These are phyloP conservation scores for Ethmia dodecea DNA, from an alignment of 2,888 invertebrate species.

Conservation along the genomic window DNA sequence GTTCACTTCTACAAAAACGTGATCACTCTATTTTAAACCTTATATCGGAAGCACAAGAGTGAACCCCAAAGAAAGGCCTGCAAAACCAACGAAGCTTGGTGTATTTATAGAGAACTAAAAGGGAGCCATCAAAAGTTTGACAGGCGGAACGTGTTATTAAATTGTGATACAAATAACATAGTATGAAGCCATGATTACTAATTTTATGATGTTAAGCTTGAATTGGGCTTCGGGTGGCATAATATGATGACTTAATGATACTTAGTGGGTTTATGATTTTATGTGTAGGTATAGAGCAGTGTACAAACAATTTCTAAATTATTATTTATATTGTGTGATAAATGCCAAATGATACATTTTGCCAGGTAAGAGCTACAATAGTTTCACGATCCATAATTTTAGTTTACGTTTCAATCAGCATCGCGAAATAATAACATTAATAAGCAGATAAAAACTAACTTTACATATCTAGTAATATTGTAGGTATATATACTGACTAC, in stretches of 20 bases:
- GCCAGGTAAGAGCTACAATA: no score
- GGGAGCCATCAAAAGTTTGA: conserved; percentile 49
- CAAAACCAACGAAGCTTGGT: no score
- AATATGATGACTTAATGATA: conserved; percentile 23
- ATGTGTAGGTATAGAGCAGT: neutral
- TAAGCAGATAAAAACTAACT: no score
- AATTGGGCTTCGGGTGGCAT: conserved; percentile 28
- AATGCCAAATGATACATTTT: no score
- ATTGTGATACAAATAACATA: conserved; percentile 59
- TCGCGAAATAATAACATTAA: no score
- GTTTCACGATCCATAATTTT: no score
- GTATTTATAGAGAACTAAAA: conserved; percentile 26
- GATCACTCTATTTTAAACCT: conserved; percentile 19
- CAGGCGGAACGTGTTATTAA: conserved; percentile 62
- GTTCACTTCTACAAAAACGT: neutral
- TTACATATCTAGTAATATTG: no score
- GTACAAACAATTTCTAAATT: neutral
- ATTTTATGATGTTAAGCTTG: conserved; percentile 38
- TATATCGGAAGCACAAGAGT: no score
- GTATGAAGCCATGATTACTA: conserved; percentile 59
- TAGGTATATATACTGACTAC: no score
- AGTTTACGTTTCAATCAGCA: no score
- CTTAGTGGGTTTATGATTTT: neutral
- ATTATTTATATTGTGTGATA: no score
- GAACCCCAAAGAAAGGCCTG: no score